Conservation (phyloP, 2,113 vertebrate genomes). For the Zeus faber region DNA sequence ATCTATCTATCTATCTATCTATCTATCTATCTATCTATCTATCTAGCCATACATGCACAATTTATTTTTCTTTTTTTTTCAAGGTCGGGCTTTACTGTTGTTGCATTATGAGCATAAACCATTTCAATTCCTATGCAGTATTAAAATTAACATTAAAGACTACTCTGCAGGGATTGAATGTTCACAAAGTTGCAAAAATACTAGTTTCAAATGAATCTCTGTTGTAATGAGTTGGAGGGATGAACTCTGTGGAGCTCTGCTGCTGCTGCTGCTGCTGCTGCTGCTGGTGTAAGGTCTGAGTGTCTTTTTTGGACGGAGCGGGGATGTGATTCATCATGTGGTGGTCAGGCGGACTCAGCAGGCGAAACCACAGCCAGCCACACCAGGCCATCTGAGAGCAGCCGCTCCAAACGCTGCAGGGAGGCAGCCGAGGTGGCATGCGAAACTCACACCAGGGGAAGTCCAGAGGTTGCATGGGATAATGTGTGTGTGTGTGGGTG, state of each 20-base stretch:
- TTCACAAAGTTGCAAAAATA: too few relatives aligned
- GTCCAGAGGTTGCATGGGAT: constrained; percentile 37
- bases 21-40: too few relatives aligned
- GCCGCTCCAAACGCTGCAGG: constrained; percentile 42
- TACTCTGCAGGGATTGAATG: too few relatives aligned
- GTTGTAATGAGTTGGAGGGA: background rate
- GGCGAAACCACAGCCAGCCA: constrained; percentile 72
- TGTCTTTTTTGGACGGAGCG: constrained; percentile 42
- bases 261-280: background rate
- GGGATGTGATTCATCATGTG: constrained; percentile 72
- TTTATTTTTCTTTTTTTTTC: too few relatives aligned
- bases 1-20: too few relatives aligned
- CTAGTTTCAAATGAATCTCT: too few relatives aligned
- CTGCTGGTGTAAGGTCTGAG: background rate
- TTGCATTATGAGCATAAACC: too few relatives aligned
- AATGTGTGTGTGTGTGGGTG: constrained; percentile 19
- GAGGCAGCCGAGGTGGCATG: constrained; percentile 46
- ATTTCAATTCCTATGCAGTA: too few relatives aligned
- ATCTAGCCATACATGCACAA: too few relatives aligned
- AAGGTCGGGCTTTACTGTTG: too few relatives aligned
- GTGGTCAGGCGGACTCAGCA: constrained; percentile 72
- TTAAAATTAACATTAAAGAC: too few relatives aligned
- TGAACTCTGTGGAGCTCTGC: background rate
- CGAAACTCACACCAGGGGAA: constrained; percentile 52
- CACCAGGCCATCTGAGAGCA: constrained; percentile 68